Evolutionary conservation across 2,888 invertebrate genomes (phyloP), one percentile per base, ranked within the genome.

Genomic region (Augochlorella aurata): DNA sequence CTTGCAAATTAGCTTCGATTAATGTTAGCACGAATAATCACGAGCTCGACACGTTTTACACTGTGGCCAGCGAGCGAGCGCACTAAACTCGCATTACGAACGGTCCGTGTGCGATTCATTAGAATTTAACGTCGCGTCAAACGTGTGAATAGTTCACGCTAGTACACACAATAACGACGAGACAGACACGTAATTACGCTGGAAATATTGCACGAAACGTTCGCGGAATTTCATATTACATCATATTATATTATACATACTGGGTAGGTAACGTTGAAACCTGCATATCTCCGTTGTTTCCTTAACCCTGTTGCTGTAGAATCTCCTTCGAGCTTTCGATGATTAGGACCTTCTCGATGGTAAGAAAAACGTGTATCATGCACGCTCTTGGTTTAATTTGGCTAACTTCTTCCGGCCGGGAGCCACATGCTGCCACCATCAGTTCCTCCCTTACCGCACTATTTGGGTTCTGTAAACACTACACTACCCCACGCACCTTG

Each of bases 1-100:
- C 50, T 18, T 3, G 12, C 50, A 12, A 24, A 54, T 44, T 29
- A 21, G 68, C 76, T 79, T 79, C 65, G 69, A 79, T 76, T 69
- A 79, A 76, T 63, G 65, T 76, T 79, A 70, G 58, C 65, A 14
- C 54, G 77, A 76, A 70, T 79, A 79, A 79, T 79, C 69, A 65
- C 24, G 50, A 69, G 63, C 50, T 1, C 49, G 44, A 21, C 45
- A 63, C 63, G 78, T 78, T 68, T 63, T 63, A 61, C 50, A 47
- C 63, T 78, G 49, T 16, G 44, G 2, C 50, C 10, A 38, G n/a
- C 38, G 38, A 38, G n/a, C 38, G 38, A 38, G 38, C 63, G 63
- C 45, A 44, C 29, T 50, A 68, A 69, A 78, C 74, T 74, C 50
- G 67, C 68, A 74, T 68, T 44, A 47, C 50, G 50, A 63, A 74